Percentiles rank a stretch among this genome's conserved stretches.
These are phyloP conservation scores for Nowickia ferox DNA, from an alignment of 2,888 invertebrate species.

Conservation along the genomic window DNA sequence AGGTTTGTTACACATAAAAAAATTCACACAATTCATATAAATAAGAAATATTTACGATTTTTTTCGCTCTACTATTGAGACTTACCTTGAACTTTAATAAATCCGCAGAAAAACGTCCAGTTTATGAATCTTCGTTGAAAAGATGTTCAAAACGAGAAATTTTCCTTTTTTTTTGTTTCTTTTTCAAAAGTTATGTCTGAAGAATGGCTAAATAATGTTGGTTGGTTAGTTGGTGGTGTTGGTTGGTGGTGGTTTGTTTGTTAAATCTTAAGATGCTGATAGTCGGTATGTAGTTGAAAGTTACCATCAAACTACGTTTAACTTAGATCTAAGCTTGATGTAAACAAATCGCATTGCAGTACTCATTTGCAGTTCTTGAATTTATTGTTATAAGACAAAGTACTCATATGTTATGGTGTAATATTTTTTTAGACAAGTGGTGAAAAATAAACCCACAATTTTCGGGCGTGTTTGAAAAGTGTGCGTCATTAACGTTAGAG, in stretches of 20 bases:
- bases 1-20: conserved; percentile 27
- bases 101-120: conserved; percentile 26
- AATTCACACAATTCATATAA: conserved; percentile 56
- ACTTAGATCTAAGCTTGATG: conserved; percentile 38
- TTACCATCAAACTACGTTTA: conserved; percentile 19
- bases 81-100: conserved; percentile 53
- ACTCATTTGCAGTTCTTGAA: conserved; percentile 42
- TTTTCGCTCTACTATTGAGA: conserved; percentile 18
- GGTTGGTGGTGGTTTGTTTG: conserved; percentile 7
- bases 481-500: conserved; percentile 12
- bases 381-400: conserved; percentile 72
- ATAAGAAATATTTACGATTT: not conserved
- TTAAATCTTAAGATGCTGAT: not conserved
- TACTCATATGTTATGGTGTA: conserved; percentile 18
- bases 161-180: not conserved
- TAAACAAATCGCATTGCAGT: conserved; percentile 66
- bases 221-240: conserved; percentile 24
- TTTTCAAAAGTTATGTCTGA: not conserved
- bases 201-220: conserved; percentile 63
- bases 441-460: conserved; percentile 17
- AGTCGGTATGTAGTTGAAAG: not conserved
- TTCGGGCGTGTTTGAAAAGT: conserved; percentile 17
- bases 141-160: conserved; percentile 46
- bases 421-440: not conserved
- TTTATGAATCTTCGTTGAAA: conserved; percentile 24